Conservation (phyloP, 2,113 vertebrate species). For the Thermophis baileyi region DNA sequence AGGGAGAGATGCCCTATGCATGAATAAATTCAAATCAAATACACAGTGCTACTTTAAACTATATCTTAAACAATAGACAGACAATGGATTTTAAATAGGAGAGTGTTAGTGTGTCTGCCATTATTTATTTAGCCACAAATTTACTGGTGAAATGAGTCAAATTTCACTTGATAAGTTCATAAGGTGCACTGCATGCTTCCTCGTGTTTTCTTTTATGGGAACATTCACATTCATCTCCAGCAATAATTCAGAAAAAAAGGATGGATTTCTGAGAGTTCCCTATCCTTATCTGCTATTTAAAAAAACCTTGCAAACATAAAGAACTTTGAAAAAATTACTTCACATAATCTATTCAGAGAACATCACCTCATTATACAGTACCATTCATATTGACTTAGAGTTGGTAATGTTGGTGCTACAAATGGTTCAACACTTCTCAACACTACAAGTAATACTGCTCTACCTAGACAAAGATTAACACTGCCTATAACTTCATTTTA, state of each 20-base stretch:
- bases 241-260: background rate
- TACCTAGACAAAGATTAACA: background rate
- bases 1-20: background rate
- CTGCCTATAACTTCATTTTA: background rate
- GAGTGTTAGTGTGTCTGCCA: background rate
- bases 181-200: background rate
- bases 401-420: background rate
- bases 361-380: background rate
- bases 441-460: background rate
- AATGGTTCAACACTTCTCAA: background rate
- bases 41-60: background rate
- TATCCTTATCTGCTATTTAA: background rate
- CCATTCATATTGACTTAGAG: background rate
- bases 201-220: background rate
- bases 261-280: background rate
- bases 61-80: background rate
- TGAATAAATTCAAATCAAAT: background rate
- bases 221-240: background rate
- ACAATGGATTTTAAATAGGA: background rate
- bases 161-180: background rate
- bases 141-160: background rate
- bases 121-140: background rate
- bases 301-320: background rate
- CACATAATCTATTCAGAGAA: background rate
- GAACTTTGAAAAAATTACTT: background rate